Base-by-base conservation (phyloP, 2,113 vertebrate genomes). In the Dipodomys spectabilis region DNA sequence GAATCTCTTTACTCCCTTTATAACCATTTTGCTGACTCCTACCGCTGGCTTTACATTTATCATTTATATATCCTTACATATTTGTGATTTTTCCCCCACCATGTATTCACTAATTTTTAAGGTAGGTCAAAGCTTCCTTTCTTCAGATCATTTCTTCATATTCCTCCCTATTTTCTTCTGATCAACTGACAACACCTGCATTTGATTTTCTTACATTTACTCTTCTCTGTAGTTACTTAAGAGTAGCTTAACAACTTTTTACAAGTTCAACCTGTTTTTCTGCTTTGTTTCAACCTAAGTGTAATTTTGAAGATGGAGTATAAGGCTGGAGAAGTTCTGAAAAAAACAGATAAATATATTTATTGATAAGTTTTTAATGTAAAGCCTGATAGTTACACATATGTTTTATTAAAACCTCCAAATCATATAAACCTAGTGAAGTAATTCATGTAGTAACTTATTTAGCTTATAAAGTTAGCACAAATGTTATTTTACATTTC, bases 21-120 rank as follows among this genome's bases (percentile, higher is more conserved):
- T 39, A n/a, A 71, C 6, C 78, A 2, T 71, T 74, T 53, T 71
- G 32, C 5, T 90, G 53, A 8, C 60, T 74, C 10, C 20, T 73
- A 57, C 53, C 19, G 53, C 53, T 57, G 12, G 53, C 12, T 57
- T 57, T 57, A 16, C 53, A 18, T 57, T 11, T 57, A 57, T 18
- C 53, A 73, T 19, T n/a, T 69, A 15, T 45, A 8, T 20, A 1
- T 7, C n/a, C 45, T 64, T 64, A 5, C 23, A 25, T 57, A 86
- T 64, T 20, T 74, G 65, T 15, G 60, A 73, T 60, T 78, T 92
- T 73, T 71, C 39, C n/a, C n/a, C 19, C 11, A 73, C 11, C 12
- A 81, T 87, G 35, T 3, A 44, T 35, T 84, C 39, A 89, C 45
- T 78, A 82, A 68, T 45, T 45, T 91, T 94, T 65, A 81, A 87